Percentiles rank a stretch among this genome's conserved stretches.
Conservation (phyloP, 2,888 invertebrate species). For the Cristatella mucedo region DNA sequence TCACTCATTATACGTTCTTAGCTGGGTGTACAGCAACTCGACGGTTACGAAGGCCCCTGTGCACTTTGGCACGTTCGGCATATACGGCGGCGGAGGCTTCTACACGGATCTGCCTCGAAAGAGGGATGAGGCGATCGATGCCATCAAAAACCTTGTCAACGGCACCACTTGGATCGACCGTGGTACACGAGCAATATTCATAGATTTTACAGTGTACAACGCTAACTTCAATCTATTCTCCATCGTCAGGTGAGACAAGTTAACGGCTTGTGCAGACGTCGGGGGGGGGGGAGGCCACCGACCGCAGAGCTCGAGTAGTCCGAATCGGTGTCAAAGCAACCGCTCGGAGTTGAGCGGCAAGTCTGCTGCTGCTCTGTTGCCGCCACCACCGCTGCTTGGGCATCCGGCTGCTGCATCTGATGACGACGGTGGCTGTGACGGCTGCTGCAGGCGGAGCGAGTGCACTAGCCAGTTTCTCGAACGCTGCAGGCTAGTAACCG, state of each 20-base stretch:
- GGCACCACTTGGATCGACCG: constrained; percentile 47
- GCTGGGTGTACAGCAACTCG: constrained; percentile 39
- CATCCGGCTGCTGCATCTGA: too few species aligned
- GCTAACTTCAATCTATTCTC: constrained; percentile 52
- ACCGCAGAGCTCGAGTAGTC: too few species aligned
- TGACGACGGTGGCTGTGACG: too few species aligned
- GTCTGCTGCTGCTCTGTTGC: too few species aligned
- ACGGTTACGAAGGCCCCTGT: constrained; percentile 36
- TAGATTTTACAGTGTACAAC: constrained; percentile 55
- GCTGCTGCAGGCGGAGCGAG: too few species aligned
- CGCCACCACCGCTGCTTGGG: too few species aligned
- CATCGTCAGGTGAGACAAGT: constrained; percentile 45
- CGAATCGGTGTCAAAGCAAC: too few species aligned
- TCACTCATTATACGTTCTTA: constrained; percentile 5
- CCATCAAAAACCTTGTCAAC: constrained; percentile 41
- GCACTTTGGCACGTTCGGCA: constrained; percentile 42
- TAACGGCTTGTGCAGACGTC: too few species aligned
- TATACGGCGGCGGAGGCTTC: constrained; percentile 29
- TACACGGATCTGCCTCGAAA: constrained; percentile 40
- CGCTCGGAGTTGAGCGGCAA: too few species aligned
- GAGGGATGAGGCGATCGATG: constrained; percentile 30
- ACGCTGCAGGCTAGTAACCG: constrained; percentile 45
- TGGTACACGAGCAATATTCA: constrained; percentile 48
- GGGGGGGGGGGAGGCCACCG: too few species aligned
- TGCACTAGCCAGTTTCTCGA: too few species aligned